Base-by-base conservation (phyloP, 2,888 invertebrate species). In the Eudasyphora cyanicolor region DNA sequence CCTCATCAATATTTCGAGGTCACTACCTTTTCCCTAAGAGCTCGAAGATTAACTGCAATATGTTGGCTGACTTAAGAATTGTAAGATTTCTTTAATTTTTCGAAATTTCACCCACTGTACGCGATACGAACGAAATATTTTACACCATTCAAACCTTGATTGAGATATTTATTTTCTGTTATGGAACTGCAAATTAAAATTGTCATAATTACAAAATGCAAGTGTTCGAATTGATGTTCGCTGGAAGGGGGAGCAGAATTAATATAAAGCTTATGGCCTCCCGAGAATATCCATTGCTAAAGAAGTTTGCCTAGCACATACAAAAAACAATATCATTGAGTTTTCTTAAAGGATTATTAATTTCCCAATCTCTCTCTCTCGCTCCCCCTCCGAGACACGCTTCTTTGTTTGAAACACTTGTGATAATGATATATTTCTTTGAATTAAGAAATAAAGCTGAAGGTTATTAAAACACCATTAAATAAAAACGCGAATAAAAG, bases 391-490 rank as follows among this genome's bases (percentile, higher is more conserved):
- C n/a, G n/a, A n/a, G n/a, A n/a, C n/a, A n/a, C n/a, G n/a, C n/a
- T n/a, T n/a, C n/a, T n/a, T n/a, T 57, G 24, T 57, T 27, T 2
- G 10, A 14, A 57, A 57, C 57, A 57, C 24, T 57, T 57, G 57
- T 27, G 12, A 57, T 67, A 67, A 64, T 64, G 64, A 67, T 42
- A 67, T 14, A 57, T 14, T 57, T 54, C n/a, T 54, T 42, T 14
- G 24, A 14, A 35, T 35, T 35, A 19, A 54, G 35, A 38, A 38
- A 67, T 12, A 21, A 4, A 73, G 35, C 38, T 73, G 14, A 57
- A 73, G 29, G 71, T 73, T 73, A 73, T 73, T 73, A 73, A 73
- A 73, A 73, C 38, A 57, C 54, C 71, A 73, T 73, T 73, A 73
- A 57, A 38, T 27, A 27, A n/a, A 60, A 27, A 29, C 29, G 19